Percentiles rank a stretch among this genome's conserved stretches.
phyloP scores from a whole-genome alignment of 2,113 vertebrate genomes.

The Uria aalge region DNA sequence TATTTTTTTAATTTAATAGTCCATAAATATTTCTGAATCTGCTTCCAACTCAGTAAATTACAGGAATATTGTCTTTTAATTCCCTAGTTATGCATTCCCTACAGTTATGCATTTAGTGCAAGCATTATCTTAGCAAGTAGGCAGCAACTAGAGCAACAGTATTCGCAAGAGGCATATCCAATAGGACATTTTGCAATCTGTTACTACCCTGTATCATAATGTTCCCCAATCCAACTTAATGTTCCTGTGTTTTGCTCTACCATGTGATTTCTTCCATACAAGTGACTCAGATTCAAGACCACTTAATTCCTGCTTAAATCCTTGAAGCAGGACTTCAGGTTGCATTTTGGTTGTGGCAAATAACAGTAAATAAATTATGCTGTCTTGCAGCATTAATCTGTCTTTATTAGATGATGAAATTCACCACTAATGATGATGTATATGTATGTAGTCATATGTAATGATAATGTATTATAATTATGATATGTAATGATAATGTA shows the following conservation, averaged over 20 bases:
- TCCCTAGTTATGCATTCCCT: background rate
- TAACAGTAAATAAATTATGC: background rate
- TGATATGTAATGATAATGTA: background rate
- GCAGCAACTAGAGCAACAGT: background rate
- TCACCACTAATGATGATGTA: background rate
- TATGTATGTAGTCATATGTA: background rate
- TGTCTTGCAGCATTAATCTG: background rate
- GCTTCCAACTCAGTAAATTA: background rate
- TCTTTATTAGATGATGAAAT: background rate
- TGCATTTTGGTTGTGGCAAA: background rate
- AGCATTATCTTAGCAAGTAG: background rate
- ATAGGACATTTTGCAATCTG: background rate
- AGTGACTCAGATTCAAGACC: background rate
- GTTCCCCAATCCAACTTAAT: background rate
- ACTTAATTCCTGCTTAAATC: background rate
- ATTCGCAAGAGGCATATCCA: background rate
- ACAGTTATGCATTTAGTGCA: background rate
- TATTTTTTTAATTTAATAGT: background rate
- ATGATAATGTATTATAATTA: background rate
- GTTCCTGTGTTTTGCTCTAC: background rate
- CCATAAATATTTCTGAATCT: background rate
- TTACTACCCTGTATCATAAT: background rate
- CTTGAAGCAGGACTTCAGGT: background rate
- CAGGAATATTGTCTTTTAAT: background rate
- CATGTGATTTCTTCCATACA: background rate